Evolutionary conservation across 2,113 vertebrate genomes (phyloP), one percentile per base, ranked within the genome.

Genomic region (Pachyramphus minor): DNA sequence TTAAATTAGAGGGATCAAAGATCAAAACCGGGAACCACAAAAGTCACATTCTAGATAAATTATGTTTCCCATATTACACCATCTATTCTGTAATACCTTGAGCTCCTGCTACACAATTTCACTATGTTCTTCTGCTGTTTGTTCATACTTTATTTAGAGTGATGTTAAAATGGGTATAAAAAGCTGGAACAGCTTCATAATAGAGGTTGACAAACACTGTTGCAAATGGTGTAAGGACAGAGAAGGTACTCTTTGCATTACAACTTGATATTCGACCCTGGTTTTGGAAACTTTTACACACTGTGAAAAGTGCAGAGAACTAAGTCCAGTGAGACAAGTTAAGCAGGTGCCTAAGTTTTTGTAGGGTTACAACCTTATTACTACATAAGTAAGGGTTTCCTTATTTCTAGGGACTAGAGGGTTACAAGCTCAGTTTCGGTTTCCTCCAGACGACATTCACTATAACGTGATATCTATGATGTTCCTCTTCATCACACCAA

Each of bases 101-200:
- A 87, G 22, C 27, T 92, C 35, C 62, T 75, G 47, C 8, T 42
- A 18, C 28, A 25, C 69, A 42, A 7, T 82, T 78, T 81, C 42
- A 81, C 39, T 72, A 41, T 0, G 0, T 52, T 14, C 37, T 77
- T 89, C 55, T 77, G 50, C 52, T 2, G 5, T 52, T 93, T 0
- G 0, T 82, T 82, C 45, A 72, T 24, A 39, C 12, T 84, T 89
- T 39, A 82, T 63, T 87, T 52, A 64, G 8, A 91, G 30, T 1
- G 1, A 41, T 68, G 19, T 39, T 47, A 64, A 94, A 89, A 71
- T 15, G 11, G 6, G 14, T 59, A 59, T 45, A 33, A 89, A 96
- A 89, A 87, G 15, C 14, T 25, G 55, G 14, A 81, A 67, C 27
- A 78, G 12, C 30, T 80, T 33, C 19, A 55, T 14, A 60, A 4